These are phyloP conservation scores for Crenuchus spilurus DNA, from an alignment of 2,797 vertebrate species.

Conservation along the genomic window DNA sequence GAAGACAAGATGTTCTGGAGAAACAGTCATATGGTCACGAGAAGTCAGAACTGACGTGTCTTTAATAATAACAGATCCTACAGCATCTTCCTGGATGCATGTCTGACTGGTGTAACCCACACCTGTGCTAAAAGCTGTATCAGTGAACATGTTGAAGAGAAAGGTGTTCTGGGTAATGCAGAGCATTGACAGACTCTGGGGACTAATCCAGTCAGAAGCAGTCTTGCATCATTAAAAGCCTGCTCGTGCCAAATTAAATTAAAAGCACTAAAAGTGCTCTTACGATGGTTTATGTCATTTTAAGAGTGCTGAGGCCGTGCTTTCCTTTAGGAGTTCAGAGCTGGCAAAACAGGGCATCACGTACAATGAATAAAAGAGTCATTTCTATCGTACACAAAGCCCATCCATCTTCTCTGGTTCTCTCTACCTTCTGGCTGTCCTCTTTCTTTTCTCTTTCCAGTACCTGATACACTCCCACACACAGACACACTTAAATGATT, in stretches of 20 bases:
- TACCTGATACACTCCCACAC: too few relatives aligned
- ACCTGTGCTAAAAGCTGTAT: too few relatives aligned
- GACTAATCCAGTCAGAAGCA: constrained; percentile 45
- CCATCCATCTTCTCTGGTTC: neutral
- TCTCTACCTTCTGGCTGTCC: constrained; percentile 15
- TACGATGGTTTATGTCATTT: constrained; percentile 35
- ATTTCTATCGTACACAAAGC: constrained; percentile 40
- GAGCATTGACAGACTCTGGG: constrained; percentile 20
- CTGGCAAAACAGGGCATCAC: constrained; percentile 16
- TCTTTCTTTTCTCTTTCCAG: constrained; percentile 11
- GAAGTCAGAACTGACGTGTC: too few relatives aligned
- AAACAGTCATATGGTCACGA: too few relatives aligned
- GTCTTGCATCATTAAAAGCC: constrained; percentile 54
- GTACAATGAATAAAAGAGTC: constrained; percentile 21
- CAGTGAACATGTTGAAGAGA: neutral
- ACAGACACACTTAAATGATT: too few relatives aligned
- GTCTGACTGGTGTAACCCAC: neutral
- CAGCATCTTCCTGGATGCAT: too few relatives aligned
- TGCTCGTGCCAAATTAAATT: constrained; percentile 50
- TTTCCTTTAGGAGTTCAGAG: constrained; percentile 15
- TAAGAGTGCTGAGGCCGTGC: constrained; percentile 39
- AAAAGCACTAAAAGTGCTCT: constrained; percentile 50
- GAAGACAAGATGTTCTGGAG: too few relatives aligned
- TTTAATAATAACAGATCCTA: too few relatives aligned
- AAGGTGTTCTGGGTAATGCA: constrained; percentile 2